A percentile compares a stretch with the other conserved stretches of the same genome.
Evolutionary conservation across 2,113 vertebrate genomes (phyloP).

Genomic region (Morphnarchus princeps): DNA sequence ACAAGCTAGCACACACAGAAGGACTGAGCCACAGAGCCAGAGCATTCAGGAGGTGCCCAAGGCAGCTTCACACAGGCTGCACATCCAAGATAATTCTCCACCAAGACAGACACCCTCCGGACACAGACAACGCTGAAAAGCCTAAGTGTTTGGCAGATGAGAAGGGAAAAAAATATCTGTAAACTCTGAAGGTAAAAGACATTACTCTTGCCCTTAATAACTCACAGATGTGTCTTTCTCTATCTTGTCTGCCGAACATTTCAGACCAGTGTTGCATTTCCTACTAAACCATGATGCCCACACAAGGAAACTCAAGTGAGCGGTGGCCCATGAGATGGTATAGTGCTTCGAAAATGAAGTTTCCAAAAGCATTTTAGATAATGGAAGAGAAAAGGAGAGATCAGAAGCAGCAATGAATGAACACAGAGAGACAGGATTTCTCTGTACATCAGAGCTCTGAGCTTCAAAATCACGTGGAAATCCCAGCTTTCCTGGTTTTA

Average conservation of each 20-base stretch:
- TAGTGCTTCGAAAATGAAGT: background rate
- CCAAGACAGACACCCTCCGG: background rate
- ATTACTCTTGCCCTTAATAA: background rate
- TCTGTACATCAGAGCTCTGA: background rate
- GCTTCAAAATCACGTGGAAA: background rate
- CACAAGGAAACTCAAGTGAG: background rate
- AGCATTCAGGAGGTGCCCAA: background rate
- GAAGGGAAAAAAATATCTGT: background rate
- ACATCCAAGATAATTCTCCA: background rate
- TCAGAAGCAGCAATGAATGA: background rate
- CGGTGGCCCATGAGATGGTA: background rate
- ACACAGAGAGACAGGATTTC: background rate
- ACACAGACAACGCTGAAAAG: background rate
- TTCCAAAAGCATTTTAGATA: background rate
- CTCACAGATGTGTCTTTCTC: background rate
- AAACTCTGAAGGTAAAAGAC: background rate
- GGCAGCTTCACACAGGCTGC: background rate
- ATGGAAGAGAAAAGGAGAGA: background rate
- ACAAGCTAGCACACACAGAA: fast-evolving
- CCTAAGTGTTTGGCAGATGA: background rate
- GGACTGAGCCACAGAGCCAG: background rate
- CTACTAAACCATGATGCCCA: background rate
- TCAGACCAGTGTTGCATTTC: background rate
- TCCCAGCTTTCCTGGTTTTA: background rate
- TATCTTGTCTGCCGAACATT: background rate